These are phyloP conservation scores for Drosophila anomalata DNA, from an alignment of 2,888 invertebrate genomes.

Conservation along the genomic window DNA sequence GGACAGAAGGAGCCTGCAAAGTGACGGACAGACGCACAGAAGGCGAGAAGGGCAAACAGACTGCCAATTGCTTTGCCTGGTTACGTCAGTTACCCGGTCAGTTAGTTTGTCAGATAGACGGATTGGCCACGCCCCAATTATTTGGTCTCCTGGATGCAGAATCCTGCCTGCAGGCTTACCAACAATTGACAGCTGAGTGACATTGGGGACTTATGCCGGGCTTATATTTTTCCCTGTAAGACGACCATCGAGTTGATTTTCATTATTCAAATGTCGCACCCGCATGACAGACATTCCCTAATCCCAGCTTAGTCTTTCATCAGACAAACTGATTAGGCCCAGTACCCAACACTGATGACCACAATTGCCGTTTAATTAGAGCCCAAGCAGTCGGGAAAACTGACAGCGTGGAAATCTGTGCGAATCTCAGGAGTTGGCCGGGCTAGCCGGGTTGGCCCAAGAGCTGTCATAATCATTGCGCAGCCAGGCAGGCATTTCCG, in stretches of 20 bases:
- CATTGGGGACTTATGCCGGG: constrained; percentile 40
- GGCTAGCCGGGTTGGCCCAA: neutral
- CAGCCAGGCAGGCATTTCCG: neutral
- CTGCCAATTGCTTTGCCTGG: constrained; percentile 28
- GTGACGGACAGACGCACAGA: constrained; percentile 4
- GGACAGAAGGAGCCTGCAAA: constrained; percentile 2
- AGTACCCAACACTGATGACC: constrained; percentile 39
- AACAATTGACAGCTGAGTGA: constrained; percentile 50
- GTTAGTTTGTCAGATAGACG: constrained; percentile 28
- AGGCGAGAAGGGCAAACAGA: neutral
- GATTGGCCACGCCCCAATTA: constrained; percentile 40
- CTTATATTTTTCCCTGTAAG: constrained; percentile 55
- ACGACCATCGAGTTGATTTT: constrained; percentile 48
- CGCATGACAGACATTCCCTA: constrained; percentile 43
- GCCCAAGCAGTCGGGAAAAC: constrained; percentile 23
- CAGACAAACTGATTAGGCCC: constrained; percentile 41
- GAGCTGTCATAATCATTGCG: constrained; percentile 42
- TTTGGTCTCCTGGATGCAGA: constrained; percentile 8
- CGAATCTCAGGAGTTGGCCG: constrained; percentile 11
- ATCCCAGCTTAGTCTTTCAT: constrained; percentile 57
- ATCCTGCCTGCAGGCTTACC: constrained; percentile 11
- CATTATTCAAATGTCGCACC: constrained; percentile 61
- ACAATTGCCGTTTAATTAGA: constrained; percentile 61
- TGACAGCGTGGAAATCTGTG: constrained; percentile 31
- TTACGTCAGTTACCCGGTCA: constrained; percentile 36